Evolutionary conservation across 2,797 vertebrate species (phyloP).

Genomic region (Podarcis lilfordi): DNA sequence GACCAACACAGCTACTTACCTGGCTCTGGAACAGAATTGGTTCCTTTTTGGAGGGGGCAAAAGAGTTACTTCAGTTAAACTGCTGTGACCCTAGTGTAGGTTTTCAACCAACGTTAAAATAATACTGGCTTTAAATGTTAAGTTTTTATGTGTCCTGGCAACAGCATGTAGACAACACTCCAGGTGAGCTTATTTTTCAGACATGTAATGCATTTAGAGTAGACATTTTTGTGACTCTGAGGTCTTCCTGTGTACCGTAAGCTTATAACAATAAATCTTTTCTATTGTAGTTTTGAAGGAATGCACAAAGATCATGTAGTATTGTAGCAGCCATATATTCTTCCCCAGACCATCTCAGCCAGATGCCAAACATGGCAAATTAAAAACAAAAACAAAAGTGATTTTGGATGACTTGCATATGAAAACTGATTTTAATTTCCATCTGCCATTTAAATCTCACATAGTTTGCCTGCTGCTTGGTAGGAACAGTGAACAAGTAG

Average conservation of each 20-base stretch:
- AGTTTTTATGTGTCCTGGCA: not conserved
- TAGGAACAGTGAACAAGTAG: fast-evolving
- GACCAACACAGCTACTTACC: too few species aligned
- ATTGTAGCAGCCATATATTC: not conserved
- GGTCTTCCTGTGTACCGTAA: not conserved
- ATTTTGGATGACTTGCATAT: not conserved
- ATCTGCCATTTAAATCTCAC: not conserved
- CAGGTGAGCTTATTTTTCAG: not conserved
- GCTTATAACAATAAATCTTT: not conserved
- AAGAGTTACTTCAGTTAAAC: not conserved
- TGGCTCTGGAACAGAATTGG: too few species aligned
- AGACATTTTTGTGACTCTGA: not conserved
- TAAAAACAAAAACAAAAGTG: not conserved
- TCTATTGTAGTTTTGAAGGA: not conserved
- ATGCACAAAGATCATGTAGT: not conserved
- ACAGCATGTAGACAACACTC: not conserved
- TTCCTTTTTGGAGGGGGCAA: too few species aligned
- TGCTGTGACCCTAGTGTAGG: conserved; percentile 8
- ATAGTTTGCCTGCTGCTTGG: not conserved
- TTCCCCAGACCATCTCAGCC: not conserved
- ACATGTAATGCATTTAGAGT: not conserved
- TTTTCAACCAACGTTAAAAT: not conserved
- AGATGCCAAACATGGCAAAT: not conserved
- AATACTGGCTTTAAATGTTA: not conserved
- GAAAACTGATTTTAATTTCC: not conserved